These are phyloP conservation scores for Colaptes auratus DNA, from an alignment of 2,113 vertebrate species.

Conservation along the genomic window DNA sequence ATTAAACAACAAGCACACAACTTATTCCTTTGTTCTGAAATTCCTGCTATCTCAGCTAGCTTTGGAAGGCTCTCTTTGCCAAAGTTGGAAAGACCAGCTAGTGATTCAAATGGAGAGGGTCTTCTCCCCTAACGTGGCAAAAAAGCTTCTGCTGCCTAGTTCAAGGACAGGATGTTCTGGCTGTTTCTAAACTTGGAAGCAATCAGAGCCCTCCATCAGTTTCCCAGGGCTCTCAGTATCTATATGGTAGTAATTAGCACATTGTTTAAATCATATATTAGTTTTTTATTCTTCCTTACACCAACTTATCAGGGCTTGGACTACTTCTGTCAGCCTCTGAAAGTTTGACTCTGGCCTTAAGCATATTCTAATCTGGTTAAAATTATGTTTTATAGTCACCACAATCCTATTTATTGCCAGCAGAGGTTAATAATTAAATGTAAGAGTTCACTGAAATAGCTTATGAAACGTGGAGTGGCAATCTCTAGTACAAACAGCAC, in stretches of 20 bases:
- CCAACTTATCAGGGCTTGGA: background rate
- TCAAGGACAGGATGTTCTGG: background rate
- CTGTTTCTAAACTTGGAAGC: background rate
- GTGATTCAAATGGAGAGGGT: background rate
- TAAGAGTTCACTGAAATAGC: background rate
- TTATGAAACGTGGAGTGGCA: background rate
- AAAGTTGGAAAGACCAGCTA: background rate
- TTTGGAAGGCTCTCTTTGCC: background rate
- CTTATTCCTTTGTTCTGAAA: background rate
- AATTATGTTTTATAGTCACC: background rate
- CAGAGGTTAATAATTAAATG: background rate
- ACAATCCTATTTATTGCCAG: background rate
- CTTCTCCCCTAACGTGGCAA: background rate
- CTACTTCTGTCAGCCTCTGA: background rate
- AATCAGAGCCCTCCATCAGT: background rate
- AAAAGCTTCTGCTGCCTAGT: background rate
- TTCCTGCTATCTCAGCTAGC: fast-evolving
- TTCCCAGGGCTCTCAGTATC: background rate
- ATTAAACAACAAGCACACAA: background rate
- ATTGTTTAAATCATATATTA: background rate
- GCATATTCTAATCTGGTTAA: background rate
- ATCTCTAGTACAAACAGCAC: background rate
- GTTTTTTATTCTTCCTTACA: background rate
- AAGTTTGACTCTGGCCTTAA: background rate
- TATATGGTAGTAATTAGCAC: background rate